Base-by-base conservation (phyloP, 2,113 vertebrate species). In the Rousettus leschenaultii region DNA sequence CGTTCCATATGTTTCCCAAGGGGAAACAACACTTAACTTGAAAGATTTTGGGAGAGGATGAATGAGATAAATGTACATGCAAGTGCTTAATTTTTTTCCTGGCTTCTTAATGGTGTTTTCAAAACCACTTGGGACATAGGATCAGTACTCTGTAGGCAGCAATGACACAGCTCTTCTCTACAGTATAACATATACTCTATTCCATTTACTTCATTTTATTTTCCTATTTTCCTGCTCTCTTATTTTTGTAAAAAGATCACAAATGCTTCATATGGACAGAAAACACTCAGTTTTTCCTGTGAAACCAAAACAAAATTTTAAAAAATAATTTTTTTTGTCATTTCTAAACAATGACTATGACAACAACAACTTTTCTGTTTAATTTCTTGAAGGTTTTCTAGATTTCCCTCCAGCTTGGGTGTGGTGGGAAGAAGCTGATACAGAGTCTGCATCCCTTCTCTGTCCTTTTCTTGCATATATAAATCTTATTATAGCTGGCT, bases 271-370 rank as follows among this genome's bases (percentile, higher is more conserved):
- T 78, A 51, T 74, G 45, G 12, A 63, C 77, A 97, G 77, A 51
- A 96, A 91, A 71, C 33, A 91, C 22, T 43, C 33, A 55, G 12
- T 78, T 94, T 95, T 94, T 96, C 19, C 48, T 86, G 7, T 91
- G n/a, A 57, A 94, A 73, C 55, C 6, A 94, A 93, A 86, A 83
- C 13, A 71, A 94, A 89, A 24, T 30, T 19, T 91, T 55, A 77
- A 84, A 55, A 1, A 2, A 73, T 63, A 93, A 71, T 38, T 80
- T 82, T 91, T 86, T 79, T 35, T 35, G 19, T 51, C 30, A 38
- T 59, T 79, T 91, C 78, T 94, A 86, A 55, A 61, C 75, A 74
- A 40, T 15, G 48, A 40, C 7, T 63, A 74, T 5, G 48, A 55
- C 0, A 24, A 40, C 19, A 66, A 22, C 45, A 71, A 73, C 18